Percentiles rank a stretch among this genome's conserved stretches.
These are phyloP conservation scores for Gopherus evgoodei DNA, from an alignment of 2,113 vertebrate genomes.

Conservation along the genomic window DNA sequence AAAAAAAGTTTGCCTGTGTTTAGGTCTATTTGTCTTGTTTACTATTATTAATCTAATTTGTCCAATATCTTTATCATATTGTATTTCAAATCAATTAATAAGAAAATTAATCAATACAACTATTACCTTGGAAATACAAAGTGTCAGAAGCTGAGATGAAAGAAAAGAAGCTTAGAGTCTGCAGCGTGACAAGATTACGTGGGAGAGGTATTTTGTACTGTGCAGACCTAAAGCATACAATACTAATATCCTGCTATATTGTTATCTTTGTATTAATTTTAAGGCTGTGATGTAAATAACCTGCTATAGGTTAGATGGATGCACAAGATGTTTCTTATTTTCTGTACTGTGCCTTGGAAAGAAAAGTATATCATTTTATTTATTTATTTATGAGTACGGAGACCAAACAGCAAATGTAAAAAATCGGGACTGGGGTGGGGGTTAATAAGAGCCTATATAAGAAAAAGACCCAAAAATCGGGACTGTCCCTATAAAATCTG, in stretches of 20 bases:
- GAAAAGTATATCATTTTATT: neutral
- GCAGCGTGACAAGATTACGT: neutral
- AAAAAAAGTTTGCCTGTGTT: constrained; percentile 56
- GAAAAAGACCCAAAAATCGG: too few species aligned
- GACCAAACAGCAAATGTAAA: too few species aligned
- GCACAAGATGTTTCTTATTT: neutral
- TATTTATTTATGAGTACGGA: neutral
- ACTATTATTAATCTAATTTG: constrained; percentile 27
- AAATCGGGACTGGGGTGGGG: too few species aligned
- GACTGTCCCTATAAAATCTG: too few species aligned
- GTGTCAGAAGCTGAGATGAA: constrained; percentile 47
- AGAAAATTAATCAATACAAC: neutral
- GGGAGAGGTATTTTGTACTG: constrained; percentile 44
- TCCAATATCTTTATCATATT: constrained; percentile 54
- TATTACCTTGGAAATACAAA: constrained; percentile 58
- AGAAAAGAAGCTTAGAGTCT: constrained; percentile 36
- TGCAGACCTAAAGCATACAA: neutral
- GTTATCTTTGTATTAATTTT: neutral
- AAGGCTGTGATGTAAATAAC: neutral
- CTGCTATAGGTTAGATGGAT: neutral
- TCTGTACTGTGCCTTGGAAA: neutral
- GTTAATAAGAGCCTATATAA: too few species aligned
- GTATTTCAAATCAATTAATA: constrained; percentile 26
- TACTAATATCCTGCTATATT: neutral
- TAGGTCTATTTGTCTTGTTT: constrained; percentile 20